Base-by-base conservation (phyloP, 2,113 vertebrate species). In the Lophius piscatorius region DNA sequence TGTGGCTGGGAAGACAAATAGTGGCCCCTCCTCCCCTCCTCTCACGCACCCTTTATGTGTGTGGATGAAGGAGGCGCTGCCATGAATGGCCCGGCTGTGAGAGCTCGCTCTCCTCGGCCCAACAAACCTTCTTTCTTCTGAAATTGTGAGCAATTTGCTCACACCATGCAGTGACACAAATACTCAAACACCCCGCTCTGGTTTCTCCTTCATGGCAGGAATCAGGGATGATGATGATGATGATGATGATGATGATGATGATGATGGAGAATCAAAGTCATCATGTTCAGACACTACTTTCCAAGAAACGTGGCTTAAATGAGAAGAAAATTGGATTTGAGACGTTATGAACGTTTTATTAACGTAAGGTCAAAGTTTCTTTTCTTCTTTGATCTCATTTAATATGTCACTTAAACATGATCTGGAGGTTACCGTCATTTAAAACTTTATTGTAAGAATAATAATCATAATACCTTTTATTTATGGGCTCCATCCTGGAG, bases 1-100 rank as follows among this genome's bases (percentile, higher is more conserved):
- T 13, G 79, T 69, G 70, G 86, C 87, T 87, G 87, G 87, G 90
- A 91, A 89, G 90, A 91, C 88, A 91, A 91, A 92, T 84, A 92
- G 72, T 70, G 68, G 13, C 76, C 74, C 56, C 55, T 13, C 40
- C 42, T 48, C 49, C 65, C 14, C 16, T 49, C 28, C 16, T 28
- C 62, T 34, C 77, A 68, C 73, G 54, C 81, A 79, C 86, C 83
- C 87, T 81, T 86, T 85, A 83, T 90, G 84, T 83, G 83, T 86
- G 70, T 70, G 81, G 78, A 82, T 81, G 83, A 80, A 87, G 87
- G 85, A 89, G 87, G 83, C 81, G 81, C 83, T 74, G 69, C 59
- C 57, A 66, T 92, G 90, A 92, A 90, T 90, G 87, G 86, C 71
- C 47, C 76, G 74, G 75, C 87, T 88, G 87, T 91, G 89, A 88